Evolutionary conservation across 2,113 vertebrate species (phyloP), one percentile per base, ranked within the genome.

Genomic region (Rhegmatorhina hoffmannsi): DNA sequence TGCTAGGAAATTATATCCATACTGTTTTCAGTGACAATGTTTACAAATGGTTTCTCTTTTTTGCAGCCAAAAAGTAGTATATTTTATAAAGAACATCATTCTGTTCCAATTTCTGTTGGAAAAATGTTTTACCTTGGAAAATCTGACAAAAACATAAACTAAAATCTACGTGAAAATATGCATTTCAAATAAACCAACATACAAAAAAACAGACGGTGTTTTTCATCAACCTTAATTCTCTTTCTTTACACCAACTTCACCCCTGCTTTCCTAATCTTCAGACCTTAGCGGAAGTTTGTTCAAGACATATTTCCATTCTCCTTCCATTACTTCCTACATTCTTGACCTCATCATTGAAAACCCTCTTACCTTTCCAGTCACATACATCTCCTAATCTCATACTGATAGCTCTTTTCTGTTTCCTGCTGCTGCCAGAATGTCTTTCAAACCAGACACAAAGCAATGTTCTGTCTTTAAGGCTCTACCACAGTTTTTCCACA

Each of bases 81-180:
- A 20, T 56, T 69, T 85, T 89, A 34, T 8, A n/a, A 72, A 64
- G 9, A 64, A 62, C 73, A 50, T 31, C 6, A 66, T 86, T 70
- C 38, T 56, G 20, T 90, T 94, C 33, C 31, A 87, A 36, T 56
- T 92, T 74, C 36, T 63, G 17, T 79, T 76, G 63, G 63, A 88
- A 83, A 86, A 94, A 86, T 76, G 88, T 80, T 92, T 95, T 84
- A 88, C 76, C 60, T 84, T 66, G 13, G 40, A 76, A 93, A 69
- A 64, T 31, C 36, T 73, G 34, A 77, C 20, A 28, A 94, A 95
- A 96, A 70, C 12, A 83, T 53, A 86, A 93, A 79, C 34, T 8
- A 81, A 53, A 68, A 75, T 17, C 18, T n/a, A 80, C n/a, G 15
- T 64, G 53, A 83, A 93, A 90, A 89, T 53, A 66, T 13, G 5